Conservation (phyloP, 2,113 vertebrate genomes). For the Oophaga pumilio region DNA sequence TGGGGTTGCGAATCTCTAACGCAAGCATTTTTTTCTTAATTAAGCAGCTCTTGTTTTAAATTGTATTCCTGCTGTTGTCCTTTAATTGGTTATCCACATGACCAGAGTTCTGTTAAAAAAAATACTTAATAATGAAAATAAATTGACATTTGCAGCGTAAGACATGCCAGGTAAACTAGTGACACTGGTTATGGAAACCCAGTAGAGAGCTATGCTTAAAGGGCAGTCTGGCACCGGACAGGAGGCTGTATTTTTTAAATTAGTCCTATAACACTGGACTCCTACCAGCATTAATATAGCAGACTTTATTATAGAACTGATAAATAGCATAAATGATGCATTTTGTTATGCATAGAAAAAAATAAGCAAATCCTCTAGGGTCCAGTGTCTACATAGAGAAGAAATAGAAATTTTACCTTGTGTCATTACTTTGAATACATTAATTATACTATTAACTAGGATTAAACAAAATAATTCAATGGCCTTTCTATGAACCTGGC, state of each 20-base stretch:
- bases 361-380: neutral
- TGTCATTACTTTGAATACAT: neutral
- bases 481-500: no score
- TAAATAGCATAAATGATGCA: neutral
- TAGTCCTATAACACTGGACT: neutral
- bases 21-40: conserved; percentile 10
- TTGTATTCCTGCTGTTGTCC: conserved; percentile 15
- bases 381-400: neutral
- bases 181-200: neutral
- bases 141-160: neutral
- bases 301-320: neutral
- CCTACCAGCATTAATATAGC: neutral
- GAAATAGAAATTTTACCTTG: neutral
- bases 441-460: neutral
- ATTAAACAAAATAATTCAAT: no score
- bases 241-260: neutral
- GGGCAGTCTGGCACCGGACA: neutral
- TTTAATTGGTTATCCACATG: conserved; percentile 14
- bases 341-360: neutral
- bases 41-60: neutral
- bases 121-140: neutral
- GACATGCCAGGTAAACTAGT: neutral
- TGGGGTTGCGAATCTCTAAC: neutral
- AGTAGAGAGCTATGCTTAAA: neutral
- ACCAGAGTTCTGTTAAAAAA: conserved; percentile 8